phyloP scores from a whole-genome alignment of 2,113 vertebrate genomes.

The Piprites chloris region DNA sequence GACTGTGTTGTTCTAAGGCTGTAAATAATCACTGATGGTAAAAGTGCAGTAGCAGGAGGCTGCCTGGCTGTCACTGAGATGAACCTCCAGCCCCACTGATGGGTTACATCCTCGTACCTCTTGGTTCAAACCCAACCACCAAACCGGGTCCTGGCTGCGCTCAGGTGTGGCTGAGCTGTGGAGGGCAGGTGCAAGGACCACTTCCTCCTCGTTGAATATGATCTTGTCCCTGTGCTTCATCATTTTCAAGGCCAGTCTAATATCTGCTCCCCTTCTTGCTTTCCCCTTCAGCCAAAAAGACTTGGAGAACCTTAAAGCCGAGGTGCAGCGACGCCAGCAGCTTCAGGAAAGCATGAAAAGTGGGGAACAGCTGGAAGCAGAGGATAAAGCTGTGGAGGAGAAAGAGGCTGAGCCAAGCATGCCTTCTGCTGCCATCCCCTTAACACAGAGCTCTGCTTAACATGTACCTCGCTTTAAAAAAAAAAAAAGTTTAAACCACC shows the following conservation, averaged over 20 bases:
- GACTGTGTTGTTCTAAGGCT: not conserved
- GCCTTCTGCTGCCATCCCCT: conserved; percentile 45
- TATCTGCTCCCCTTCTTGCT: not conserved
- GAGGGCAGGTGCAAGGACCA: not conserved
- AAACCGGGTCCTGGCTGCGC: not conserved
- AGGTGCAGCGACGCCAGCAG: conserved; percentile 93
- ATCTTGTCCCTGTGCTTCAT: not conserved
- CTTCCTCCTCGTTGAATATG: rapidly evolving
- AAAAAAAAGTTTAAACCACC: conserved; percentile 39
- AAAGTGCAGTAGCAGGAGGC: not conserved
- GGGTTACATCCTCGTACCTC: not conserved
- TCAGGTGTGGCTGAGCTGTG: not conserved
- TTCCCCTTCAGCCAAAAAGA: conserved; percentile 88
- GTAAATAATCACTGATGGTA: not conserved
- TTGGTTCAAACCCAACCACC: not conserved
- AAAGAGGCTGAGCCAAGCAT: conserved; percentile 42
- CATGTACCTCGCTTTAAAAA: conserved; percentile 46
- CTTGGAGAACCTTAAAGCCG: conserved; percentile 95
- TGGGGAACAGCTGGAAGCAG: conserved; percentile 70
- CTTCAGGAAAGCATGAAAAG: conserved; percentile 85
- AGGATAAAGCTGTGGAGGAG: conserved; percentile 56
- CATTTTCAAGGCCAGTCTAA: not conserved
- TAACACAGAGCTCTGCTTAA: conserved; percentile 62
- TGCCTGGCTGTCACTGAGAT: not conserved
- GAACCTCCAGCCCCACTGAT: not conserved